These are phyloP conservation scores for Bujurquina vittata DNA, from an alignment of 2,113 vertebrate genomes.

Conservation along the genomic window DNA sequence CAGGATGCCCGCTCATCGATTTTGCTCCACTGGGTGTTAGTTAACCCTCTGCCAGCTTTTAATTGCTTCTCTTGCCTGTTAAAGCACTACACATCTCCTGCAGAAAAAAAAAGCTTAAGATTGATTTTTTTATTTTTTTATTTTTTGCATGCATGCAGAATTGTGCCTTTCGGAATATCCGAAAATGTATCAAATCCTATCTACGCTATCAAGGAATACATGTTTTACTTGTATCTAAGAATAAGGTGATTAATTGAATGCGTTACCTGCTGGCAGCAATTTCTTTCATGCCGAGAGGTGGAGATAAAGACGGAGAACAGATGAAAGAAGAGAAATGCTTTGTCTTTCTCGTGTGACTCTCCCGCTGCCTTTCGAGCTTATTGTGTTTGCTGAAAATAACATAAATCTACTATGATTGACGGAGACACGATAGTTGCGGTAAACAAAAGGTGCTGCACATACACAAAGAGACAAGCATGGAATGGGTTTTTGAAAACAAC, in stretches of 20 bases:
- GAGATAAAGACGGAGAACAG: slow-evolving; percentile 35
- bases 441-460: slow-evolving; percentile 55
- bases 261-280: slow-evolving; percentile 70
- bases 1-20: slow-evolving; percentile 70
- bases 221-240: slow-evolving; percentile 43
- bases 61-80: slow-evolving; percentile 72
- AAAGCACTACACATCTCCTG: slow-evolving; percentile 47
- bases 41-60: slow-evolving; percentile 74
- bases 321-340: slow-evolving; percentile 44
- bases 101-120: background rate
- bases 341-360: background rate
- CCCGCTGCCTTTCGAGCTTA: slow-evolving; percentile 13
- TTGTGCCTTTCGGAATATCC: slow-evolving; percentile 4
- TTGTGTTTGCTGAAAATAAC: slow-evolving; percentile 50
- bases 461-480: slow-evolving; percentile 33
- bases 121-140: background rate
- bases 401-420: slow-evolving; percentile 50
- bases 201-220: slow-evolving; percentile 25
- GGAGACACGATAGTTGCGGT: slow-evolving; percentile 59
- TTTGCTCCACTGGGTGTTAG: slow-evolving; percentile 70
- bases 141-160: background rate
- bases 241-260: slow-evolving; percentile 66
- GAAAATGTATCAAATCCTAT: slow-evolving; percentile 11
- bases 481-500: slow-evolving; percentile 54
- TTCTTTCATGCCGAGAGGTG: slow-evolving; percentile 38